phyloP scores from a whole-genome alignment of 2,113 vertebrate species.

The Tyto alba region DNA sequence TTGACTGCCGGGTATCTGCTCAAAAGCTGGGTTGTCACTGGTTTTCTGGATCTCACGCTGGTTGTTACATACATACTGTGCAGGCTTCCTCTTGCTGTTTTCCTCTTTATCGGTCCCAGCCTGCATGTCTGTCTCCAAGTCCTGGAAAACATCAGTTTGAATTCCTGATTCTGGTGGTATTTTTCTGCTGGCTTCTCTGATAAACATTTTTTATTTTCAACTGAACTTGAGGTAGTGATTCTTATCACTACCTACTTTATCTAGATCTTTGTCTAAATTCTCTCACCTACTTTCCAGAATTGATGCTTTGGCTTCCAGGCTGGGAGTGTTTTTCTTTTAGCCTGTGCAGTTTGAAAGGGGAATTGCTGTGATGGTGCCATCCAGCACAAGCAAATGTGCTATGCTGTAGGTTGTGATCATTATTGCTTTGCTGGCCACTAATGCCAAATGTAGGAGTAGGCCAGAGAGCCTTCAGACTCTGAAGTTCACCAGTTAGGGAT shows the following conservation, averaged over 20 bases:
- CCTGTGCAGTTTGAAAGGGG: not conserved
- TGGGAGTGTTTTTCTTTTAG: not conserved
- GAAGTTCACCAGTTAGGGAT: not conserved
- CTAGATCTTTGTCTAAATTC: not conserved
- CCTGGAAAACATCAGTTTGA: not conserved
- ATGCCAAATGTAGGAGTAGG: not conserved
- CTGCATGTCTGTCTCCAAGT: not conserved
- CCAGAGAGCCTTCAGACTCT: not conserved
- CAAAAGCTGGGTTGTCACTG: not conserved
- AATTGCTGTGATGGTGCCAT: not conserved
- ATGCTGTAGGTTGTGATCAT: not conserved
- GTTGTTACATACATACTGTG: not conserved
- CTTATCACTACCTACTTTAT: too few relatives aligned
- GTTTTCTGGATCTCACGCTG: not conserved
- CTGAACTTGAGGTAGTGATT: not conserved
- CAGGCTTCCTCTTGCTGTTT: not conserved
- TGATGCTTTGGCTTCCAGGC: not conserved
- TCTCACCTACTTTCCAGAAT: not conserved
- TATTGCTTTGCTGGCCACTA: not conserved
- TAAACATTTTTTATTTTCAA: not conserved
- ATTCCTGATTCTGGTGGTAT: not conserved
- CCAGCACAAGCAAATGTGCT: not conserved
- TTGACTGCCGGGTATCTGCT: not conserved
- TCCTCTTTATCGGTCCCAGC: not conserved
- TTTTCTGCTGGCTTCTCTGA: not conserved